Percentiles rank a stretch among this genome's conserved stretches.
Evolutionary conservation across 2,113 vertebrate genomes (phyloP).

Genomic region (Thunnus thynnus): DNA sequence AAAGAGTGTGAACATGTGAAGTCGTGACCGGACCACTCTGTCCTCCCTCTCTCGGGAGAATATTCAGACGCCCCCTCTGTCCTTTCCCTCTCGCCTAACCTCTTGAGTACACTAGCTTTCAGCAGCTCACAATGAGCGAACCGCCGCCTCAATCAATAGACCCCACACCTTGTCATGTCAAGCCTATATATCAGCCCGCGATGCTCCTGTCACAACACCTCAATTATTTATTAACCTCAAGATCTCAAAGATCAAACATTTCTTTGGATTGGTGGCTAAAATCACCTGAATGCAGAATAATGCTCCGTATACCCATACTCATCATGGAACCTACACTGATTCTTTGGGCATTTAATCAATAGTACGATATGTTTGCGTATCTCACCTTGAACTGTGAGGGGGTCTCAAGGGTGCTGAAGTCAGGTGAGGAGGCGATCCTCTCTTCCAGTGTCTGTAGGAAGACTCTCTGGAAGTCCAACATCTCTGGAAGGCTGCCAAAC

Average conservation of each 20-base stretch:
- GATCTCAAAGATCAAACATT: constrained; percentile 29
- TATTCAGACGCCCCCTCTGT: constrained; percentile 13
- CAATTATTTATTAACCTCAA: constrained; percentile 59
- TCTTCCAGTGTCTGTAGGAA: constrained; percentile 97
- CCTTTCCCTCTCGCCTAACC: constrained; percentile 44
- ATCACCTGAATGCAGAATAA: constrained; percentile 13
- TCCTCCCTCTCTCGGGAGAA: constrained; percentile 39
- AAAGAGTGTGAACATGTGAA: constrained; percentile 64
- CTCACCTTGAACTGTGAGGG: constrained; percentile 94
- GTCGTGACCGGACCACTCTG: constrained; percentile 31
- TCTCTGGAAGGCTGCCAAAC: constrained; percentile 97
- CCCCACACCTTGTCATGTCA: constrained; percentile 54
- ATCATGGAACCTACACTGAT: background rate
- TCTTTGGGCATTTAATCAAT: constrained; percentile 36
- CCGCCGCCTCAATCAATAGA: constrained; percentile 65
- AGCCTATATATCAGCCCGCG: constrained; percentile 55
- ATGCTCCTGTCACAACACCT: constrained; percentile 42
- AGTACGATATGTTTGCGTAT: background rate
- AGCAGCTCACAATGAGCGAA: constrained; percentile 61
- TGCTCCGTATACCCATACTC: background rate
- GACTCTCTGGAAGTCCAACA: constrained; percentile 97
- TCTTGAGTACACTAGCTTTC: constrained; percentile 50
- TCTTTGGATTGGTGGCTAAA: constrained; percentile 5
- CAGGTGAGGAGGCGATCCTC: constrained; percentile 91
- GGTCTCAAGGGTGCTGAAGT: constrained; percentile 92